A percentile compares a stretch with the other conserved stretches of the same genome.
Evolutionary conservation across 1,140 invertebrate genomes (phyloP).

Genomic region (Chymomyza costata): DNA sequence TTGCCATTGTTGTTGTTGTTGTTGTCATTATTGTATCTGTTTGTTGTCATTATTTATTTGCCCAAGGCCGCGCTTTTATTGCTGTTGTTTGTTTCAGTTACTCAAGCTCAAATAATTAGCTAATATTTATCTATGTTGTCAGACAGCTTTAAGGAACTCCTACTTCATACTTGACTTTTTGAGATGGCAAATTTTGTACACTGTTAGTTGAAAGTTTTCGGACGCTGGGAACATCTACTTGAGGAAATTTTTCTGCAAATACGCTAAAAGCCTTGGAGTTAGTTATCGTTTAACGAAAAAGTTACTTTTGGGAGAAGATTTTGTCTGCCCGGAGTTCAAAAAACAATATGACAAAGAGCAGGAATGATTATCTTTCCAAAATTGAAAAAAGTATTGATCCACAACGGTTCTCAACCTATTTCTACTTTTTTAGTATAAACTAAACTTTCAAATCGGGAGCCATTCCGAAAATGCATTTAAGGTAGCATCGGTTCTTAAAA

Average conservation of each 20-base stretch:
- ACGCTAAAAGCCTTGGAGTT: too few species aligned
- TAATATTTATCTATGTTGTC: slow-evolving; percentile 51
- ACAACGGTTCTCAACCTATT: too few species aligned
- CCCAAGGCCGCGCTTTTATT: slow-evolving; percentile 22
- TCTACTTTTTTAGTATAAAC: too few species aligned
- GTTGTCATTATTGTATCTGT: neutral
- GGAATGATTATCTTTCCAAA: too few species aligned
- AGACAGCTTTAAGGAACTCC: slow-evolving; percentile 15
- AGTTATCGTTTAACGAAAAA: too few species aligned
- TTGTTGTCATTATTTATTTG: slow-evolving; percentile 12
- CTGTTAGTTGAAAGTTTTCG: neutral
- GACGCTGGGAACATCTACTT: neutral
- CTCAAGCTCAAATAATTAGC: slow-evolving; percentile 39
- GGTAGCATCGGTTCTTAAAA: too few species aligned
- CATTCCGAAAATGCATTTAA: too few species aligned
- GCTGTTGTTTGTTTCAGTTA: slow-evolving; percentile 1
- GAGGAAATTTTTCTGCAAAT: neutral
- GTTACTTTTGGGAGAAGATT: too few species aligned
- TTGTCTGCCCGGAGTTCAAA: too few species aligned
- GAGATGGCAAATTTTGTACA: slow-evolving; percentile 25
- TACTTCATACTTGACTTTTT: slow-evolving; percentile 4
- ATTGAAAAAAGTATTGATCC: too few species aligned
- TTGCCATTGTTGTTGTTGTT: neutral
- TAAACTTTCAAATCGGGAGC: too few species aligned
- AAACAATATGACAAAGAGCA: too few species aligned